phyloP scores from a whole-genome alignment of 92 coral and sea anemone species.

The Virgularia gustaviana region DNA sequence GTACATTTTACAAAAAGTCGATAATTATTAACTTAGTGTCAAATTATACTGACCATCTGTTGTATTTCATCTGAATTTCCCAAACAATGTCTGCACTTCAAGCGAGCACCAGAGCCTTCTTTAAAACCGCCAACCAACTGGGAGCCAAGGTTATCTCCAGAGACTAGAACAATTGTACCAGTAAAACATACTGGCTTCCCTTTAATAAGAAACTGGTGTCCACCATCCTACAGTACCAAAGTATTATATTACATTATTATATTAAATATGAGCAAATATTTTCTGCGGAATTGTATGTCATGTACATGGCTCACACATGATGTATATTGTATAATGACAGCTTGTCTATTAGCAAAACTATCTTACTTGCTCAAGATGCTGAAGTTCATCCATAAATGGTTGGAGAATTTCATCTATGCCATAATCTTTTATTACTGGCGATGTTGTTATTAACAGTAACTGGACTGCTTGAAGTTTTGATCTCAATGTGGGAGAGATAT shows the following conservation, averaged over 20 bases:
- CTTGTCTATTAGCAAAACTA: too few species aligned
- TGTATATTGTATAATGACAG: too few species aligned
- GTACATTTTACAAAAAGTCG: slow-evolving; percentile 8
- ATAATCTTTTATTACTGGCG: slow-evolving; percentile 54
- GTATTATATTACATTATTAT: too few species aligned
- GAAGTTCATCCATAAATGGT: slow-evolving; percentile 62
- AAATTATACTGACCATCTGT: neutral
- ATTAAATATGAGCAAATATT: too few species aligned
- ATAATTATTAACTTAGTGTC: neutral
- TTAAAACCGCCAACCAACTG: slow-evolving; percentile 19
- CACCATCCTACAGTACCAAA: slow-evolving; percentile 3
- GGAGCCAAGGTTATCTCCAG: slow-evolving; percentile 17
- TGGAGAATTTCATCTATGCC: slow-evolving; percentile 53
- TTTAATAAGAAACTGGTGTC: neutral
- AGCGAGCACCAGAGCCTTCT: slow-evolving; percentile 19
- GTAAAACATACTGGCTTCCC: slow-evolving; percentile 1
- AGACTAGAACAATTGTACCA: neutral
- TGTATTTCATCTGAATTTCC: neutral
- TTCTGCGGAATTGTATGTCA: too few species aligned
- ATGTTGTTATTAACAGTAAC: slow-evolving; percentile 55
- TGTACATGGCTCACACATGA: too few species aligned
- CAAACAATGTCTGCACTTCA: slow-evolving; percentile 6
- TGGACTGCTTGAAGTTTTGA: slow-evolving; percentile 57
- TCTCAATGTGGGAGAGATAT: slow-evolving; percentile 46
- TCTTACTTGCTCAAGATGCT: slow-evolving; percentile 50